Evolutionary conservation across 1,140 invertebrate species (phyloP).

Genomic region (Papilio polytes): DNA sequence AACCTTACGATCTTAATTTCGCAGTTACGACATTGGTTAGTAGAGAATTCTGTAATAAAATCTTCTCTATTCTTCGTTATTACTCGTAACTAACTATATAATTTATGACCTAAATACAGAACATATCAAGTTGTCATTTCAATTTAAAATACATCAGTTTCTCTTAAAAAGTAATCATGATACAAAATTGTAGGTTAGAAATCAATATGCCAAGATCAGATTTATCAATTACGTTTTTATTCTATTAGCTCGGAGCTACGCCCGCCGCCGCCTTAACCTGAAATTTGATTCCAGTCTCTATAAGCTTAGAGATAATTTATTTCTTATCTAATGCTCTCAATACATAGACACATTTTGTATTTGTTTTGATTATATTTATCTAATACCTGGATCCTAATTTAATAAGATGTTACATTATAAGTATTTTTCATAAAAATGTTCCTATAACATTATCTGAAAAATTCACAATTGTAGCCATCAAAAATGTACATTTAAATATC

Average conservation of each 20-base stretch:
- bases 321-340: background rate
- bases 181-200: background rate
- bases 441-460: too few relatives aligned
- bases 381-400: too few relatives aligned
- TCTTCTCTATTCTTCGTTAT: background rate
- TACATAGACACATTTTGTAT: background rate
- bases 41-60: constrained; percentile 6
- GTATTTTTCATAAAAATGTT: too few relatives aligned
- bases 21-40: constrained; percentile 3
- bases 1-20: constrained; percentile 7
- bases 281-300: constrained; percentile 4
- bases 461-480: too few relatives aligned
- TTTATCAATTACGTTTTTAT: constrained; percentile 25
- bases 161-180: background rate
- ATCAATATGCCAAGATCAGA: constrained; percentile 10
- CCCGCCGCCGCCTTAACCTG: background rate
- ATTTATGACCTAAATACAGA: background rate
- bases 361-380: too few relatives aligned
- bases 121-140: too few relatives aligned
- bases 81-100: background rate
- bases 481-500: too few relatives aligned
- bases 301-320: background rate
- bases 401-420: too few relatives aligned
- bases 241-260: constrained; percentile 2
- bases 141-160: background rate